Evolutionary conservation across 35 echinoderm and acorn worm species (phyloP), one percentile per base, ranked within the genome.

Genomic region (Apostichopus parvimensis): DNA sequence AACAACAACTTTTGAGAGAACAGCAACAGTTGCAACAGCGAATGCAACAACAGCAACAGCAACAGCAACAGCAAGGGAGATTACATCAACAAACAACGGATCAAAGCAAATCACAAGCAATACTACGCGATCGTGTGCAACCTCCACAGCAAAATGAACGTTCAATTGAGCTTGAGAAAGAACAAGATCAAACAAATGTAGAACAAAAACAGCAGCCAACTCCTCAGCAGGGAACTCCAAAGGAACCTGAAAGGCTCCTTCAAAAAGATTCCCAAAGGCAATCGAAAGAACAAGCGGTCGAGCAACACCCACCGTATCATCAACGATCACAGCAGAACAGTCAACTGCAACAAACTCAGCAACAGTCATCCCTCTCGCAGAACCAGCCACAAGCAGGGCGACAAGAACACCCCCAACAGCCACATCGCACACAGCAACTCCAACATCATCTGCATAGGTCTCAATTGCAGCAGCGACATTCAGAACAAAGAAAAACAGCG

Each of bases 1-100:
- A 78, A 54, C 89, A 91, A 53, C 89, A 91, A 59, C 75, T 78
- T 4, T 53, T 57, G 25, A 54, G 53, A 79, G 72, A 77, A 11
- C 89, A 79, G 71, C 88, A 77, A 52, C 68, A 73, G 88, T 61
- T 78, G 54, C 66, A 90, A 57, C 88, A 90, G 56, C 66, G 68
- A 28, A 14, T 90, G 11, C 89, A 91, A 61, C 89, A 91, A 24
- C 73, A 79, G 53, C 89, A 77, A 58, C 59, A 28, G 45, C n/a
- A 17, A 54, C 1, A 18, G 28, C 87, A 90, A 66, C 89, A 75
- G 71, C 71, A 20, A 75, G 71, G 71, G 6, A 75, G 71, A 22
- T 22, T 75, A 75, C 71, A 75, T 75, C 71, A 75, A 22, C 71
- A 75, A 22, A 75, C 71, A 18, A 75, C 71, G 20, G 20, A 18